Evolutionary conservation across 2,888 invertebrate genomes (phyloP).

Genomic region (Poecilobothrus nobilitatus): DNA sequence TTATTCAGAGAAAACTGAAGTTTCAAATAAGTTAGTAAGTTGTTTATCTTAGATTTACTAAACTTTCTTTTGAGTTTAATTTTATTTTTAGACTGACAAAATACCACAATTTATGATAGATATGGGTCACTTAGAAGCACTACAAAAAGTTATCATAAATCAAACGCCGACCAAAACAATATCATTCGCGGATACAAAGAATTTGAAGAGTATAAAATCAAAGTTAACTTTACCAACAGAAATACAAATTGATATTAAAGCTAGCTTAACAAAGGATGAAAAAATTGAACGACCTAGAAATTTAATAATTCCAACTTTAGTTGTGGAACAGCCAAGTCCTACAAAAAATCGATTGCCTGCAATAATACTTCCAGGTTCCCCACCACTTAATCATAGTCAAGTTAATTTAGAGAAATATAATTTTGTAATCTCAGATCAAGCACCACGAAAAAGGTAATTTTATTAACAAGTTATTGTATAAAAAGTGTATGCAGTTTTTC

Average conservation of each 20-base stretch:
- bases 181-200: constrained; percentile 14
- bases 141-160: not conserved
- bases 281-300: constrained; percentile 42
- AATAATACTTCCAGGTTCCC: constrained; percentile 48
- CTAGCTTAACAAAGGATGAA: constrained; percentile 32
- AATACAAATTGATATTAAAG: constrained; percentile 34
- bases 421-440: constrained; percentile 40
- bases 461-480: too few species aligned
- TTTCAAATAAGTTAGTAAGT: not conserved
- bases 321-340: constrained; percentile 61
- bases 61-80: not conserved
- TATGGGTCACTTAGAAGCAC: not conserved
- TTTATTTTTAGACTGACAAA: not conserved
- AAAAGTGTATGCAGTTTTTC: too few species aligned
- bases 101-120: not conserved
- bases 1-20: not conserved
- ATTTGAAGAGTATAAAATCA: not conserved
- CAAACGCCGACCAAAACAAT: constrained; percentile 14
- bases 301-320: constrained; percentile 55
- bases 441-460: constrained; percentile 45
- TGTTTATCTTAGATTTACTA: not conserved
- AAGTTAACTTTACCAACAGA: constrained; percentile 19
- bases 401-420: constrained; percentile 40
- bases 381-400: constrained; percentile 50
- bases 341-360: constrained; percentile 48